These are phyloP conservation scores for Kuschelorhynchus macadamiae DNA, from an alignment of 2,888 invertebrate genomes.

Conservation along the genomic window DNA sequence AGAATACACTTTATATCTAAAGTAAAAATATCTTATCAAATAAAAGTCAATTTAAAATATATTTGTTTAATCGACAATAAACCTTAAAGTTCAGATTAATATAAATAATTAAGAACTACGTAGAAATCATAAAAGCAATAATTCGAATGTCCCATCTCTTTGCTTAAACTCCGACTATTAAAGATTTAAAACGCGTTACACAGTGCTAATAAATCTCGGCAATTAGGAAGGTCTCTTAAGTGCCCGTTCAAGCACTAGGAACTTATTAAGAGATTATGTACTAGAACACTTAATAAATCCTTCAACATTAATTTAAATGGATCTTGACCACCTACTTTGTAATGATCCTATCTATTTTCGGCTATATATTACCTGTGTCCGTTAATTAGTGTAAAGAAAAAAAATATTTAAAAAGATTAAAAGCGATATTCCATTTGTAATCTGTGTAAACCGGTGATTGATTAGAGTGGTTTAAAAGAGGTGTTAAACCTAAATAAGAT, in stretches of 20 bases:
- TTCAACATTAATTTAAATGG: conserved; percentile 44
- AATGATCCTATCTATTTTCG: conserved; percentile 19
- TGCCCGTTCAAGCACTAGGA: conserved; percentile 34
- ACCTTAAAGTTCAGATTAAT: no score
- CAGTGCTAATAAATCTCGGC: conserved; percentile 36
- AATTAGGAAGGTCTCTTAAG: conserved; percentile 34
- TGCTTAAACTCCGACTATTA: conserved; percentile 19
- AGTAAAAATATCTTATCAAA: no score
- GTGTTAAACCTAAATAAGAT: no score
- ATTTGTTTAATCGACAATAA: no score
- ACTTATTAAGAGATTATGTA: conserved; percentile 44
- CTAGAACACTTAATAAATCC: conserved; percentile 42
- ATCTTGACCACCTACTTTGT: conserved; percentile 45
- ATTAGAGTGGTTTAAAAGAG: no score
- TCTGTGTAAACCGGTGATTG: no score
- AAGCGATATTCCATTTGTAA: no score
- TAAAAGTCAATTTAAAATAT: no score
- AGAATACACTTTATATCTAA: no score
- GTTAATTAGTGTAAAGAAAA: conserved; percentile 19
- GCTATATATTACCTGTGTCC: conserved; percentile 22
- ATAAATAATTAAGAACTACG: no score
- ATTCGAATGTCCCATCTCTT: conserved; percentile 13
- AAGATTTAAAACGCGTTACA: conserved; percentile 25
- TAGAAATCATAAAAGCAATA: conserved; percentile 6
- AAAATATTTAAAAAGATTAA: no score